Evolutionary conservation across 1,140 invertebrate species (phyloP), one percentile per base, ranked within the genome.

Genomic region (Hormaphis cornu): DNA sequence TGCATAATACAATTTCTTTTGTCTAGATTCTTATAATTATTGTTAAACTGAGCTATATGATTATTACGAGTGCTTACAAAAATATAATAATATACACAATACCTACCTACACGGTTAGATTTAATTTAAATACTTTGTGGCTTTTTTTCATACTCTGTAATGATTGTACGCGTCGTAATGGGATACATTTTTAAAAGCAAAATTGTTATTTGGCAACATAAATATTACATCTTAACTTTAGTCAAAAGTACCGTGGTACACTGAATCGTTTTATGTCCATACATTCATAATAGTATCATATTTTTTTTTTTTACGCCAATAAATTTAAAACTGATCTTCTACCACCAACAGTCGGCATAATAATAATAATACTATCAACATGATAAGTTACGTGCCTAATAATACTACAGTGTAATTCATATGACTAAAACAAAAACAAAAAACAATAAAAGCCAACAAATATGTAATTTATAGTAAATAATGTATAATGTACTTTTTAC

Each of bases 1-100:
- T 14, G 16, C 26, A 53, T 30, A 37, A 53, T 10, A n/a, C n/a
- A 53, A 30, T 53, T 30, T 26, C 26, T 12, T 5, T 12, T 12
- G n/a, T 53, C 28, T n/a, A n/a, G n/a, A n/a, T n/a, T 46, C 18
- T n/a, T 7, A 24, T 61, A 61, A 14, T 24, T 44, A 42, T 28
- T 1, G 12, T 30, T 44, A 61, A 22, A 44, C 24, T 8, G 37
- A 58, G 56, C 56, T 61, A 30, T n/a, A 44, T 24, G 26, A 42
- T n/a, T n/a, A n/a, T n/a, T n/a, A n/a, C n/a, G n/a, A n/a, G n/a
- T 28, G 24, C 24, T 61, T 61, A 61, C 20, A 61, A 61, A 61
- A 61, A 61, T 61, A 61, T 42, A 44, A 61, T 61, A 30, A n/a
- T n/a, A n/a, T n/a, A n/a, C n/a, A n/a, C n/a, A n/a, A n/a, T n/a